These are phyloP conservation scores for Pinctada fucata DNA, from an alignment of 2,888 invertebrate species.

Conservation along the genomic window DNA sequence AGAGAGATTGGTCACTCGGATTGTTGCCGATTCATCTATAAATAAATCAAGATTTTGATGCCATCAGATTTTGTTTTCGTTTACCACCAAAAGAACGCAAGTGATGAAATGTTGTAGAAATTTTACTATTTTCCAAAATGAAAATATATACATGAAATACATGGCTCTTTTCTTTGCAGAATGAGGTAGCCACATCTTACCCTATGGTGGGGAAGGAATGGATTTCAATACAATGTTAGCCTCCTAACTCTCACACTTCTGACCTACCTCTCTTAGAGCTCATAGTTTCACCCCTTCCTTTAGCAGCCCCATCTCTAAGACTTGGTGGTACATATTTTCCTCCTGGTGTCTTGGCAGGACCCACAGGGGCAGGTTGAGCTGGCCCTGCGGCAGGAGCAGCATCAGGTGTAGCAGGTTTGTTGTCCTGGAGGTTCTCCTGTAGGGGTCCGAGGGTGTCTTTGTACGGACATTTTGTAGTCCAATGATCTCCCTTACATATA, in stretches of 20 bases:
- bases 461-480: constrained; percentile 98
- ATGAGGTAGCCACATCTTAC: too few species aligned
- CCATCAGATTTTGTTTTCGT: background rate
- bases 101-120: too few species aligned
- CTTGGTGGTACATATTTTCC: constrained; percentile 88
- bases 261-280: constrained; percentile 55
- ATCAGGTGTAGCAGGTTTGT: constrained; percentile 72
- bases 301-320: constrained; percentile 86
- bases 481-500: constrained; percentile 88
- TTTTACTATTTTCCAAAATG: too few species aligned
- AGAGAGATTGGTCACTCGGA: constrained; percentile 97
- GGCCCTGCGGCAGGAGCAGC: constrained; percentile 62
- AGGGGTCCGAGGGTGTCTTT: constrained; percentile 86
- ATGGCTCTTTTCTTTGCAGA: too few species aligned
- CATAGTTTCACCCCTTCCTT: constrained; percentile 82
- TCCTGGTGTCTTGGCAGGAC: constrained; percentile 45
- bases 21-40: constrained; percentile 83
- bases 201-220: too few species aligned
- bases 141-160: too few species aligned
- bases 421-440: constrained; percentile 68
- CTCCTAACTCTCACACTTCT: background rate
- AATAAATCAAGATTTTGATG: constrained; percentile 6
- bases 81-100: too few species aligned
- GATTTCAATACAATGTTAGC: too few species aligned
- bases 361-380: constrained; percentile 47